Percentiles rank a stretch among this genome's conserved stretches.
Evolutionary conservation across 53 echinoderm and acorn worm species (phyloP).

Genomic region (Patiria pectinifera): DNA sequence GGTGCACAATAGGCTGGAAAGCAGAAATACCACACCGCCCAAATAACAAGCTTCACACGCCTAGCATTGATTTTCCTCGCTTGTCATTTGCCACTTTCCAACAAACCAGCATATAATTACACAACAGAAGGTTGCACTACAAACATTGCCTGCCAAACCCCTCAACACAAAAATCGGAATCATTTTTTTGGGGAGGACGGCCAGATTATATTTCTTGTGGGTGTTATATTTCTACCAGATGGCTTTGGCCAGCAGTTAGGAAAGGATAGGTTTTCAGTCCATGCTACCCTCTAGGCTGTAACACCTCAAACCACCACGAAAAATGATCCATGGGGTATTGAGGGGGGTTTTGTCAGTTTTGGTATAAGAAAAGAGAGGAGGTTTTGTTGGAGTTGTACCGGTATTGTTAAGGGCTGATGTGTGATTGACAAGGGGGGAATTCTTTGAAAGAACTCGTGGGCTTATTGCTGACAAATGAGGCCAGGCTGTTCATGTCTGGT

Average conservation of each 20-base stretch:
- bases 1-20: not conserved
- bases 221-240: slow-evolving; percentile 64
- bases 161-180: slow-evolving; percentile 29
- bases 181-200: slow-evolving; percentile 38
- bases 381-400: slow-evolving; percentile 4
- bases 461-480: not conserved
- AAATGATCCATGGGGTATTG: slow-evolving; percentile 48
- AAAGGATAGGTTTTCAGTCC: slow-evolving; percentile 43
- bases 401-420: not conserved
- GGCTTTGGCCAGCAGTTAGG: slow-evolving; percentile 35
- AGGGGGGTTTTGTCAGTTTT: slow-evolving; percentile 17
- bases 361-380: not conserved
- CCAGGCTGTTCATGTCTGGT: slow-evolving; percentile 1
- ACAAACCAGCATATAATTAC: slow-evolving; percentile 33
- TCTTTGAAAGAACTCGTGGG: slow-evolving; percentile 22
- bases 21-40: not conserved
- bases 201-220: slow-evolving; percentile 61
- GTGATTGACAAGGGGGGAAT: slow-evolving; percentile 48
- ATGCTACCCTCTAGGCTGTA: not conserved
- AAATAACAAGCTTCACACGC: slow-evolving; percentile 12
- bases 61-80: slow-evolving; percentile 26
- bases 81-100: slow-evolving; percentile 28
- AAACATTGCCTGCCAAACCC: slow-evolving; percentile 9
- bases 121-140: slow-evolving; percentile 31
- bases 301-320: slow-evolving; percentile 50